These are phyloP conservation scores for Sycophila sp. DNA, from an alignment of 1,140 invertebrate species.

Conservation along the genomic window DNA sequence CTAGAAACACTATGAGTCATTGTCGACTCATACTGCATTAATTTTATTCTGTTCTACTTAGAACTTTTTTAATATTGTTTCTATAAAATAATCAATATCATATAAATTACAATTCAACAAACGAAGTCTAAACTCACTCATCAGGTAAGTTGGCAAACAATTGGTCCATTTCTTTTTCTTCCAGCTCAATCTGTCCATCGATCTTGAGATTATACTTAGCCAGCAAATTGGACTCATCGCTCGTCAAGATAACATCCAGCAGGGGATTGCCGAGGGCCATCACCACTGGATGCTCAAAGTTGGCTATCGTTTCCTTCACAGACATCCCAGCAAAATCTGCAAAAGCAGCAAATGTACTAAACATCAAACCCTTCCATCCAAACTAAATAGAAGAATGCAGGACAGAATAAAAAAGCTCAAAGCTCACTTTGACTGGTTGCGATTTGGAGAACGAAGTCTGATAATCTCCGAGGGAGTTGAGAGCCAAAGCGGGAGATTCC, in stretches of 20 bases:
- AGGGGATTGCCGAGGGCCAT: constrained; percentile 74
- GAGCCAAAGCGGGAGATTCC: too few relatives aligned
- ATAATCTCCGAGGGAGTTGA: too few relatives aligned
- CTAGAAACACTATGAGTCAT: background rate
- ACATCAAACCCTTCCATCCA: too few relatives aligned
- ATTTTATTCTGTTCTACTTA: constrained; percentile 19
- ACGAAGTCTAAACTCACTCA: constrained; percentile 48
- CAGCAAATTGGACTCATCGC: constrained; percentile 65
- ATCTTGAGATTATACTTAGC: constrained; percentile 68
- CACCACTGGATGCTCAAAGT: constrained; percentile 48
- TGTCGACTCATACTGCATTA: background rate
- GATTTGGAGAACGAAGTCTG: too few relatives aligned
- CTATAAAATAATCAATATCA: background rate
- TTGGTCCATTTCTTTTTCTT: constrained; percentile 52
- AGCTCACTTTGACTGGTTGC: too few relatives aligned
- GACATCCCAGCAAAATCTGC: too few relatives aligned
- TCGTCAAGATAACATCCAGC: constrained; percentile 70
- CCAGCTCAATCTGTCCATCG: constrained; percentile 66
- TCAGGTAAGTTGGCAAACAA: constrained; percentile 51
- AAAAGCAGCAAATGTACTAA: too few relatives aligned
- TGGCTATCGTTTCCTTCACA: constrained; percentile 39
- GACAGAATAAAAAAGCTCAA: too few relatives aligned
- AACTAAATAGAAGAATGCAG: too few relatives aligned
- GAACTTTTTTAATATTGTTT: too few relatives aligned
- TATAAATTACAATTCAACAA: background rate